These are phyloP conservation scores for Sclerurus mexicanus DNA, from an alignment of 2,113 vertebrate genomes.

Conservation along the genomic window DNA sequence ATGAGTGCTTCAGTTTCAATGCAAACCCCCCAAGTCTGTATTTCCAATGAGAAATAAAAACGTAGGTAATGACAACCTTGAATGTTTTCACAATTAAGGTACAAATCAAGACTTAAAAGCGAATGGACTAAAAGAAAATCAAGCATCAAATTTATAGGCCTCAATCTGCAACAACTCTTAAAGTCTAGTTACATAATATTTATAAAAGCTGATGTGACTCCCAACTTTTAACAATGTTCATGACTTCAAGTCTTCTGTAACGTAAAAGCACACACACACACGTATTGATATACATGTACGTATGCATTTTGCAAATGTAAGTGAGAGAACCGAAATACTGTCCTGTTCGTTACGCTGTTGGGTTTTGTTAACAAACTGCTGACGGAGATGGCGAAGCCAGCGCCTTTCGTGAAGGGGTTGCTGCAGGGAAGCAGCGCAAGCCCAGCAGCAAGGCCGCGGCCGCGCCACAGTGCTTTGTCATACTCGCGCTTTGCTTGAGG, in stretches of 20 bases:
- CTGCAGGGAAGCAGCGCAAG: background rate
- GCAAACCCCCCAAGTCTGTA: background rate
- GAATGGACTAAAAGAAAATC: background rate
- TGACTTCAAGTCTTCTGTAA: background rate
- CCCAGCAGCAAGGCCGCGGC: background rate
- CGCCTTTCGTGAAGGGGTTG: background rate
- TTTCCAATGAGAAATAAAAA: background rate
- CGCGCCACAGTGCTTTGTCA: background rate
- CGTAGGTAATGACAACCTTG: accelerated
- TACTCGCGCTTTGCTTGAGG: background rate
- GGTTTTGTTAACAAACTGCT: background rate
- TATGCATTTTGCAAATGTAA: background rate
- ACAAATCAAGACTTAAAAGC: background rate
- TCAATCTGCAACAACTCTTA: background rate
- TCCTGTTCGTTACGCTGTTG: accelerated
- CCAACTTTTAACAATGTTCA: background rate
- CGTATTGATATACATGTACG: accelerated
- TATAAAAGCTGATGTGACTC: background rate
- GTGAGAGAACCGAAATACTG: accelerated
- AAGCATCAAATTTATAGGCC: background rate
- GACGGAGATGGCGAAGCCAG: background rate
- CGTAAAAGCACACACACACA: accelerated
- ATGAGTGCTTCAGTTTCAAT: background rate
- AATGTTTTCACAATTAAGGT: accelerated
- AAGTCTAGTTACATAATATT: background rate